A percentile compares a stretch with the other conserved stretches of the same genome.
phyloP scores from a whole-genome alignment of 2,888 invertebrate species.

The Bellardia pandia region DNA sequence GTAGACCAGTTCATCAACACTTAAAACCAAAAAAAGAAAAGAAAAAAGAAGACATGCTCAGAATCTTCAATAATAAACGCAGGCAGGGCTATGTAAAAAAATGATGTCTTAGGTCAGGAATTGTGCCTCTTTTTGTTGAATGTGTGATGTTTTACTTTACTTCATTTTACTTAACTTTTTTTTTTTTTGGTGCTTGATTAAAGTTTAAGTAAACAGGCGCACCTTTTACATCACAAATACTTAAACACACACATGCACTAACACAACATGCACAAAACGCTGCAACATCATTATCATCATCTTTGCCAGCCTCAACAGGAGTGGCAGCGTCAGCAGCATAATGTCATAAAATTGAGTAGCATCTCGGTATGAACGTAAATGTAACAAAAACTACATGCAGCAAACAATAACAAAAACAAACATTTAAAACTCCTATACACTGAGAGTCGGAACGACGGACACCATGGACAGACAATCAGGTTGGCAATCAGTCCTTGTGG shows the following conservation, averaged over 20 bases:
- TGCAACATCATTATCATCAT: constrained; percentile 36
- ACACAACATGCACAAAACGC: constrained; percentile 31
- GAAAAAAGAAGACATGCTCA: constrained; percentile 64
- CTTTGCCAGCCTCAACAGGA: constrained; percentile 47
- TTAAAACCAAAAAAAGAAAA: constrained; percentile 48
- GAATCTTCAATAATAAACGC: constrained; percentile 72
- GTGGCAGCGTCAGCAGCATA: constrained; percentile 51
- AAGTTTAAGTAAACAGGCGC: constrained; percentile 68
- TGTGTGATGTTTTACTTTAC: constrained; percentile 25
- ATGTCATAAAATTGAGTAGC: constrained; percentile 71
- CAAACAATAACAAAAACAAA: neutral
- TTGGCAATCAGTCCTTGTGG: constrained; percentile 61
- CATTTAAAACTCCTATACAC: constrained; percentile 16
- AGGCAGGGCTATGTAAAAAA: constrained; percentile 80
- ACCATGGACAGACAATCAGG: constrained; percentile 32
- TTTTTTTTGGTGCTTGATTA: constrained; percentile 55
- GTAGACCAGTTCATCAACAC: constrained; percentile 72
- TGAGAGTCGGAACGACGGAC: constrained; percentile 8
- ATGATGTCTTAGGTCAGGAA: constrained; percentile 82
- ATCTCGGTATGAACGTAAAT: constrained; percentile 47
- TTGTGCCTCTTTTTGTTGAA: constrained; percentile 49
- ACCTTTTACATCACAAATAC: constrained; percentile 69
- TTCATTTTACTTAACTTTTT: neutral
- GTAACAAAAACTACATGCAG: constrained; percentile 46
- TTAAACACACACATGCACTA: neutral